Conservation (phyloP, 2,888 invertebrate genomes). For the Isoperla grammatica region DNA sequence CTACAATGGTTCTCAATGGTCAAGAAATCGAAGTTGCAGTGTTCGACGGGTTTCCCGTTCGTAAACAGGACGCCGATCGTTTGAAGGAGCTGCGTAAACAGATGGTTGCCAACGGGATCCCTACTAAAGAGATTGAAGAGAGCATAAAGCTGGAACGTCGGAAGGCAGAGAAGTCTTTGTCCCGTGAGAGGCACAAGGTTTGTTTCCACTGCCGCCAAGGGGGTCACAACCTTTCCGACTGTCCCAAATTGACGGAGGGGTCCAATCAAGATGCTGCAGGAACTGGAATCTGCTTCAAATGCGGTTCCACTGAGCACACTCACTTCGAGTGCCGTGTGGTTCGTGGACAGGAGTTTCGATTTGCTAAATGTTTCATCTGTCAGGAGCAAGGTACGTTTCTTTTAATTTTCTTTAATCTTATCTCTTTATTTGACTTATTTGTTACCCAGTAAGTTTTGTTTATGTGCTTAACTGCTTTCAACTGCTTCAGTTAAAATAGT, state of each 20-base stretch:
- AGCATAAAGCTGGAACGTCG: conserved; percentile 65
- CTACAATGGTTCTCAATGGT: conserved; percentile 58
- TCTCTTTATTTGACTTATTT: no score
- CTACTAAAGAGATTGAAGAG: conserved; percentile 58
- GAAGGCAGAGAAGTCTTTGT: conserved; percentile 64
- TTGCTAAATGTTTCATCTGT: conserved; percentile 86
- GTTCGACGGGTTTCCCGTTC: conserved; percentile 66
- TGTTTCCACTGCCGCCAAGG: conserved; percentile 75
- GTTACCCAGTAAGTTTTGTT: no score
- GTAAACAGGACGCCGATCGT: conserved; percentile 62
- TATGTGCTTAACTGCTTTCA: no score
- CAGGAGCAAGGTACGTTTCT: conserved; percentile 66
- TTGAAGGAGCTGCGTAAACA: conserved; percentile 55
- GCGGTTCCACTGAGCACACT: conserved; percentile 83
- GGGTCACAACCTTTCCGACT: conserved; percentile 76
- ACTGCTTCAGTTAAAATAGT: no score
- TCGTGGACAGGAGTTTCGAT: conserved; percentile 57
- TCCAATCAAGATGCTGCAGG: conserved; percentile 43
- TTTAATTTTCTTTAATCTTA: no score
- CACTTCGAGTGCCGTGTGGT: conserved; percentile 67
- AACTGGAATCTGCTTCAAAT: conserved; percentile 78
- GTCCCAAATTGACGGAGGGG: conserved; percentile 58
- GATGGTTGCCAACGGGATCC: conserved; percentile 59
- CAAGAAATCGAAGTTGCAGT: conserved; percentile 55
- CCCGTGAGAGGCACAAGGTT: conserved; percentile 60